phyloP scores from a whole-genome alignment of 2,888 invertebrate genomes.

The Polia nebulosa region DNA sequence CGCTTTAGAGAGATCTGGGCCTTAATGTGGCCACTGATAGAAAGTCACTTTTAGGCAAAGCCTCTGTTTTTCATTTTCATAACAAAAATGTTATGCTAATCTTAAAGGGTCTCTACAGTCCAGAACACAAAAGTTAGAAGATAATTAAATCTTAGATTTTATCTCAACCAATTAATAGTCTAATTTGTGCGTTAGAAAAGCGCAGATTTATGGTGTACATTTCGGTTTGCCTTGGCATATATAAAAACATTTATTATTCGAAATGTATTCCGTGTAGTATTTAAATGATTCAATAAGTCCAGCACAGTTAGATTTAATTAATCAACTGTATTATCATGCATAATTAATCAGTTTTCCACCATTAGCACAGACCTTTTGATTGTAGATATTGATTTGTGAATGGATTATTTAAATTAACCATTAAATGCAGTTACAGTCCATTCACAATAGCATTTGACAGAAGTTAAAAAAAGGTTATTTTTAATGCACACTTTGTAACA shows the following conservation, averaged over 20 bases:
- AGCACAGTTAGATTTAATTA: constrained; percentile 32
- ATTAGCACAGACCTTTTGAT: constrained; percentile 19
- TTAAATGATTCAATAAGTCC: constrained; percentile 32
- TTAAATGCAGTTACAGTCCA: neutral
- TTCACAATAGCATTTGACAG: no score
- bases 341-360: constrained; percentile 55
- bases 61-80: no score
- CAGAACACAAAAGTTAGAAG: neutral
- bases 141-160: constrained; percentile 8
- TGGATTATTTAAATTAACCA: constrained; percentile 19
- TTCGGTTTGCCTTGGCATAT: constrained; percentile 46
- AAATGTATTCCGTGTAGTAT: constrained; percentile 43
- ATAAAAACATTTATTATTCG: constrained; percentile 24
- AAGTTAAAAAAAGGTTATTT: no score
- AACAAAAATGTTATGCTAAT: no score
- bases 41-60: no score
- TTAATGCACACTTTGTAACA: no score
- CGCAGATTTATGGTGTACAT: constrained; percentile 33
- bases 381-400: constrained; percentile 37
- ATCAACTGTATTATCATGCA: constrained; percentile 40
- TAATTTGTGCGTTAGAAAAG: constrained; percentile 19
- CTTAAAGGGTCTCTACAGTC: no score
- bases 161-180: constrained; percentile 16
- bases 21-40: no score
- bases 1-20: no score